Conservation (phyloP, 2,113 vertebrate genomes). For the Paracyprichromis sp. region DNA sequence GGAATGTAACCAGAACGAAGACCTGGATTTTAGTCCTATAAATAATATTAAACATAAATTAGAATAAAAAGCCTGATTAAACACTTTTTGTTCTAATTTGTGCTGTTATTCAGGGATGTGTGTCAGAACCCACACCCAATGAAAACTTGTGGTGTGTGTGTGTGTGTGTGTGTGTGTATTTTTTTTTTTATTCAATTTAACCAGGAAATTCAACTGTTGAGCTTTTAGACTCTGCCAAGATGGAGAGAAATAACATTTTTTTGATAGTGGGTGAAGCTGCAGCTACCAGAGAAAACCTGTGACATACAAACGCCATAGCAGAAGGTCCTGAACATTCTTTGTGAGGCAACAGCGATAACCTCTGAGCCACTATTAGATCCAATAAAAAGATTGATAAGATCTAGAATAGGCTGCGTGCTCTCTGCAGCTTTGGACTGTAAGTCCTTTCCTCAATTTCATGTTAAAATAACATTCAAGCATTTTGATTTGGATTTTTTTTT, state of each 20-base stretch:
- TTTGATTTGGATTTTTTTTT: background rate
- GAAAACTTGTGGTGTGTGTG: background rate
- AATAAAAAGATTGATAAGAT: background rate
- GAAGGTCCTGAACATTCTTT: background rate
- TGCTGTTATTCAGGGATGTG: background rate
- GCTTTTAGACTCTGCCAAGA: background rate
- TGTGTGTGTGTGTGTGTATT: too few species aligned
- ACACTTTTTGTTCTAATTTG: background rate
- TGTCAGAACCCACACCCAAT: background rate
- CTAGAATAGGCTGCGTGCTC: background rate
- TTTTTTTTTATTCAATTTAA: background rate
- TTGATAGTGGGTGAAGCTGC: background rate
- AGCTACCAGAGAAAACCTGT: background rate
- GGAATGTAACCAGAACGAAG: accelerated
- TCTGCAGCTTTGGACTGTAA: background rate
- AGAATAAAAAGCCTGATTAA: too few species aligned
- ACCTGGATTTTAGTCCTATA: background rate
- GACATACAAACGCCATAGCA: background rate
- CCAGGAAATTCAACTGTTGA: background rate
- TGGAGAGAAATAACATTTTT: background rate
- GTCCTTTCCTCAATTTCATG: background rate
- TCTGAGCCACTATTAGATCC: background rate
- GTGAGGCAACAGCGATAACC: background rate
- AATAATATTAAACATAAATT: background rate
- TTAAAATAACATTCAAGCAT: background rate